phyloP scores from a whole-genome alignment of 2,888 invertebrate genomes.

The Lypha dubia region DNA sequence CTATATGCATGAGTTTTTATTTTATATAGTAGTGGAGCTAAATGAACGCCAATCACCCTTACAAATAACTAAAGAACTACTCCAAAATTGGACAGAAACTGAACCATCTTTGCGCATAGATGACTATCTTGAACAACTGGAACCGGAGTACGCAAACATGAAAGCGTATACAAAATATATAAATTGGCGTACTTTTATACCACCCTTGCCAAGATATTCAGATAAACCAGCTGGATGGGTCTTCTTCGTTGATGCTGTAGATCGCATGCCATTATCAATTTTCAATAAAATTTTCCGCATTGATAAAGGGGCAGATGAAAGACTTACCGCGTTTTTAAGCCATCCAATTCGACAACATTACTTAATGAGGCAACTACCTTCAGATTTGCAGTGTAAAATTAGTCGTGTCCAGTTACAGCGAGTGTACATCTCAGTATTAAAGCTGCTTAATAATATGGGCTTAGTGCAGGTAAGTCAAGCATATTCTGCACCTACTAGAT shows the following conservation, averaged over 20 bases:
- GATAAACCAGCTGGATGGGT: constrained; percentile 88
- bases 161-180: constrained; percentile 83
- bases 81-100: constrained; percentile 78
- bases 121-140: constrained; percentile 83
- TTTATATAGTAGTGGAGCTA: constrained; percentile 87
- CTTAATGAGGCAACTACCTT: constrained; percentile 86
- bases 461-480: constrained; percentile 85
- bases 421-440: constrained; percentile 83
- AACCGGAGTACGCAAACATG: constrained; percentile 81
- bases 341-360: constrained; percentile 88
- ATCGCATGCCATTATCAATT: constrained; percentile 88
- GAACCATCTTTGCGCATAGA: constrained; percentile 79
- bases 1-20: constrained; percentile 88
- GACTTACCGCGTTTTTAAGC: constrained; percentile 85
- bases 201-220: constrained; percentile 86
- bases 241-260: constrained; percentile 87
- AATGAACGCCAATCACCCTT: constrained; percentile 79
- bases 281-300: constrained; percentile 88
- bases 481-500: neutral
- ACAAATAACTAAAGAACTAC: constrained; percentile 74
- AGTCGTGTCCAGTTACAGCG: constrained; percentile 76
- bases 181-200: constrained; percentile 89
- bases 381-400: constrained; percentile 76
- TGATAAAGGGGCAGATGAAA: constrained; percentile 84
- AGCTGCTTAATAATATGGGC: constrained; percentile 87